phyloP scores from a whole-genome alignment of 2,797 vertebrate species.

The Sciurus carolinensis region DNA sequence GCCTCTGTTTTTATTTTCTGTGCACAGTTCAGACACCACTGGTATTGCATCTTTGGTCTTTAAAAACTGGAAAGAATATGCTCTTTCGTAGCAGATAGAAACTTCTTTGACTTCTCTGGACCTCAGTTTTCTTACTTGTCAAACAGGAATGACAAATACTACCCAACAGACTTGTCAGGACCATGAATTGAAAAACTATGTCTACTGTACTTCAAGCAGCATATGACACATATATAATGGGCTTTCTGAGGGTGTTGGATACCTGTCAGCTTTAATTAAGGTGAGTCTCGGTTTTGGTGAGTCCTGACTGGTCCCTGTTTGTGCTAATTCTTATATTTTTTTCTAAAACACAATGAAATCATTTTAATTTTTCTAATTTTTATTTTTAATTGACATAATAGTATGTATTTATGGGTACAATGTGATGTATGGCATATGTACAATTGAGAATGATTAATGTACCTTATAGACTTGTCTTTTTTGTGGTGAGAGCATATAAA shows the following conservation, averaged over 20 bases:
- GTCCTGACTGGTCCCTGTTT: neutral
- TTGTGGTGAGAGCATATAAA: neutral
- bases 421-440: neutral
- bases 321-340: neutral
- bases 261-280: neutral
- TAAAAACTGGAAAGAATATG: neutral
- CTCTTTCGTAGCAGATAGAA: neutral
- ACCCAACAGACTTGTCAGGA: neutral
- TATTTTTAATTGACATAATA: neutral
- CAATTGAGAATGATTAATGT: neutral
- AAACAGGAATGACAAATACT: neutral
- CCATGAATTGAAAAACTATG: neutral
- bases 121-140: neutral
- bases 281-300: neutral
- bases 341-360: neutral
- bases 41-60: neutral
- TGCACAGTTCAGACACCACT: neutral
- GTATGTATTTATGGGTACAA: neutral
- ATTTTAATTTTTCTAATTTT: neutral
- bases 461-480: neutral
- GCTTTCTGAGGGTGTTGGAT: rapidly evolving
- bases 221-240: rapidly evolving
- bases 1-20: neutral
- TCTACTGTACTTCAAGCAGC: neutral
- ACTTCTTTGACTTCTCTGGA: neutral